A percentile compares a stretch with the other conserved stretches of the same genome.
Evolutionary conservation across 2,888 invertebrate genomes (phyloP).

Genomic region (Cryptus armator): DNA sequence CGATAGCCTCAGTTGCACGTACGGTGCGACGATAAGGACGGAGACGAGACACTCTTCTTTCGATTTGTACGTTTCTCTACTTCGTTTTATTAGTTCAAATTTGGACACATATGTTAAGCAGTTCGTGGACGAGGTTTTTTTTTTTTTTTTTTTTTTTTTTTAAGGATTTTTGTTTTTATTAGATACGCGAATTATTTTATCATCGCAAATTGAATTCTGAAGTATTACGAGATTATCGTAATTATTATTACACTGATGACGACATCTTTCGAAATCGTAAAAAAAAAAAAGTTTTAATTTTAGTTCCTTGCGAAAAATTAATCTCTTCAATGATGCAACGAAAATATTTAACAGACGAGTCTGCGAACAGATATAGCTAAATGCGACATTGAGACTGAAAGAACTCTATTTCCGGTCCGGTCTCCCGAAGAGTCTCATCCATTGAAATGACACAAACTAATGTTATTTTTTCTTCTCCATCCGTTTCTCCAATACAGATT

Average conservation of each 20-base stretch:
- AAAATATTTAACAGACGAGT: no score
- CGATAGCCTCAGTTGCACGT: slow-evolving; percentile 15
- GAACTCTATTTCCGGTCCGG: slow-evolving; percentile 37
- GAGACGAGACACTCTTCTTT: slow-evolving; percentile 20
- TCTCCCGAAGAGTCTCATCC: slow-evolving; percentile 21
- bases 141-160: neutral
- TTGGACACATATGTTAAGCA: neutral
- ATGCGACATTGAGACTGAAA: no score
- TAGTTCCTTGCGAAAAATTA: no score
- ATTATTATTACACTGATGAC: no score
- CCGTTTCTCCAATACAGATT: slow-evolving; percentile 14
- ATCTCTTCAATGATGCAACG: no score
- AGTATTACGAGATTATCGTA: no score
- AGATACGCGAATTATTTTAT: neutral
- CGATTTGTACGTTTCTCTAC: slow-evolving; percentile 9
- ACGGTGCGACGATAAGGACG: slow-evolving; percentile 38
- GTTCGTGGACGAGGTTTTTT: slow-evolving; percentile 26
- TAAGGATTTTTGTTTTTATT: neutral
- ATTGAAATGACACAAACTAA: slow-evolving; percentile 57
- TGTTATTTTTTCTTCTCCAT: slow-evolving; percentile 54
- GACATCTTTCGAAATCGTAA: no score
- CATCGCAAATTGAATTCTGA: neutral
- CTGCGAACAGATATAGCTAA: no score
- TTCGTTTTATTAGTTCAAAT: neutral
- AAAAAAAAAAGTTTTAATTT: no score